Evolutionary conservation across 2,797 vertebrate species (phyloP).

Genomic region (Eremophila alpestris): DNA sequence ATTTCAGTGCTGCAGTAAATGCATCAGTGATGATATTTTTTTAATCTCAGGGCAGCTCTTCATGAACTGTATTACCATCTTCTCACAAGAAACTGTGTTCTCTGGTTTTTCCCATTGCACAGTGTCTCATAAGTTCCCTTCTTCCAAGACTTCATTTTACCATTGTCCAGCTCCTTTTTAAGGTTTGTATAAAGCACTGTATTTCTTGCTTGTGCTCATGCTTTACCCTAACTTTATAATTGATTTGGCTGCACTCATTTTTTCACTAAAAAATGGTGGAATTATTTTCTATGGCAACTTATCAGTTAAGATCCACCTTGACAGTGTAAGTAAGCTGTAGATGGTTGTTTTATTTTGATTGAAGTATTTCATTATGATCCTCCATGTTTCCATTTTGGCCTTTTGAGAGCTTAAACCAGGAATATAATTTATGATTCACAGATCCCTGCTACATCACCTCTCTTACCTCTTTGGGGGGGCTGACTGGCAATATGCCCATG

Average conservation of each 20-base stretch:
- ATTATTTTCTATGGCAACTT: conserved; percentile 12
- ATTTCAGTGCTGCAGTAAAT: background rate
- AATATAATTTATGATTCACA: background rate
- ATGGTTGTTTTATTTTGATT: background rate
- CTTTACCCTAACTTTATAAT: background rate
- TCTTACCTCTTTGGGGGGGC: background rate
- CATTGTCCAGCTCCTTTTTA: background rate
- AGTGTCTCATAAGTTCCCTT: background rate
- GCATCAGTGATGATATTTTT: background rate
- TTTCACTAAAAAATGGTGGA: background rate
- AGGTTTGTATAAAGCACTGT: background rate
- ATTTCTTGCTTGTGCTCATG: background rate
- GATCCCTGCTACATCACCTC: background rate
- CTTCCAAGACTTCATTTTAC: background rate
- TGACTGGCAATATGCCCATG: background rate
- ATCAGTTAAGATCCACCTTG: background rate
- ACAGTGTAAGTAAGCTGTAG: background rate
- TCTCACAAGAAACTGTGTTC: background rate
- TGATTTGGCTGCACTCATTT: background rate
- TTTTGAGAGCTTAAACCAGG: background rate
- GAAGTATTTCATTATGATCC: background rate
- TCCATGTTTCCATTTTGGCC: background rate
- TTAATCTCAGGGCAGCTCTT: background rate
- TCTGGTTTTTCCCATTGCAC: background rate
- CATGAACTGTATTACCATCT: background rate